Evolutionary conservation across 2,113 vertebrate species (phyloP).

Genomic region (Xenus cinereus): DNA sequence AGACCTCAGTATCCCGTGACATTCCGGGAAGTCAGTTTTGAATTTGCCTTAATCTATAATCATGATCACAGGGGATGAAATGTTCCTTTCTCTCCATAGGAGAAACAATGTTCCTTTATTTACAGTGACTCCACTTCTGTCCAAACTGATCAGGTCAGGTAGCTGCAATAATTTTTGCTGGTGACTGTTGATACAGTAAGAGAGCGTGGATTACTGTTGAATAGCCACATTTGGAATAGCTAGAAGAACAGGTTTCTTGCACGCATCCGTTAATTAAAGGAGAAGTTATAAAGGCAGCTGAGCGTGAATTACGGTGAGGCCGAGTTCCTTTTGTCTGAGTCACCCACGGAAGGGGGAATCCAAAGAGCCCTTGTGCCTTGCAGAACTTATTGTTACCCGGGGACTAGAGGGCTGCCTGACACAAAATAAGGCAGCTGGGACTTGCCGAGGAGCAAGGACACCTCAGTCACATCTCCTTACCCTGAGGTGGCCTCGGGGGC

Average conservation of each 20-base stretch:
- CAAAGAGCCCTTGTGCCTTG: background rate
- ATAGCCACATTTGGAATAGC: background rate
- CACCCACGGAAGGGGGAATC: background rate
- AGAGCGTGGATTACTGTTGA: background rate
- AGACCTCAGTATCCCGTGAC: background rate
- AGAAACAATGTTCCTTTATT: background rate
- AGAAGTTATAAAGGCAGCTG: conserved; percentile 26
- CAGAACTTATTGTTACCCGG: background rate
- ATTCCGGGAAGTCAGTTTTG: background rate
- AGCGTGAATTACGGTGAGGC: background rate
- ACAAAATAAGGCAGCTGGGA: background rate
- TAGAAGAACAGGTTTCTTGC: conserved; percentile 44
- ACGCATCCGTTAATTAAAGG: conserved; percentile 13
- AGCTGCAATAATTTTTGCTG: conserved; percentile 3
- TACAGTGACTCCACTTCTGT: background rate
- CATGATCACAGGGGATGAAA: background rate
- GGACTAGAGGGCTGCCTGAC: background rate
- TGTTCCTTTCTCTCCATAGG: too few species aligned
- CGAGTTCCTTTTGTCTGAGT: conserved; percentile 27
- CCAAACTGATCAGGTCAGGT: background rate
- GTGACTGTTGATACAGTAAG: background rate
- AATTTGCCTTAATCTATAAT: background rate
- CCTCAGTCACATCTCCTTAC: background rate
- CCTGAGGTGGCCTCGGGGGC: background rate
- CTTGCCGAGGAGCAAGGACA: background rate